phyloP scores from a whole-genome alignment of 2,888 invertebrate genomes.

The Agriopis leucophaearia region DNA sequence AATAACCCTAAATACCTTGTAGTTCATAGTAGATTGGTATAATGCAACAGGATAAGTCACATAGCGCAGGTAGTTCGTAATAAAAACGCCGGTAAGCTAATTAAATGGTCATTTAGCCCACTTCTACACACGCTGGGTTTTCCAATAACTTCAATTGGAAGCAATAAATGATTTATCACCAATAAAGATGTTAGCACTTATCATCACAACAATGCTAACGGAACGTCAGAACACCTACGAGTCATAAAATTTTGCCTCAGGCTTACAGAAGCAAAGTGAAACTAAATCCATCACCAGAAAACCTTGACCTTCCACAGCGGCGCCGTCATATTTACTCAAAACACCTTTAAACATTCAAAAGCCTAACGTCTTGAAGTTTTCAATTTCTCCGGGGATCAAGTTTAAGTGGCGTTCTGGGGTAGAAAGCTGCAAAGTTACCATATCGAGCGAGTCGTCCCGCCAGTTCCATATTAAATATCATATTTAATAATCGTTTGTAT shows the following conservation, averaged over 20 bases:
- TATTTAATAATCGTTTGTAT: slow-evolving; percentile 61
- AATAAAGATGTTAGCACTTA: slow-evolving; percentile 63
- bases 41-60: neutral
- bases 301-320: slow-evolving; percentile 52
- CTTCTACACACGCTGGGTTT: slow-evolving; percentile 17
- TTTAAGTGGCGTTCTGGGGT: slow-evolving; percentile 56
- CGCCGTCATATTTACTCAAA: slow-evolving; percentile 40
- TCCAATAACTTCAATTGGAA: slow-evolving; percentile 27
- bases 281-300: slow-evolving; percentile 57
- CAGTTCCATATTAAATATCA: slow-evolving; percentile 64
- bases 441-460: slow-evolving; percentile 66
- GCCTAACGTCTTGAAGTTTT: slow-evolving; percentile 31
- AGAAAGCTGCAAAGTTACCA: slow-evolving; percentile 76
- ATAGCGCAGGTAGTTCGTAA: neutral
- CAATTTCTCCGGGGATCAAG: slow-evolving; percentile 51
- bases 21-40: no score
- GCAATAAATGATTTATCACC: slow-evolving; percentile 39
- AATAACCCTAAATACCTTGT: no score
- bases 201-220: slow-evolving; percentile 57
- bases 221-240: slow-evolving; percentile 64
- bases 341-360: slow-evolving; percentile 1
- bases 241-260: slow-evolving; percentile 67
- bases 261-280: slow-evolving; percentile 76
- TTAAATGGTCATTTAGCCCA: slow-evolving; percentile 17
- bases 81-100: slow-evolving; percentile 6